Conservation (phyloP, 2,888 invertebrate species). For the Megalurothrips usitatus region DNA sequence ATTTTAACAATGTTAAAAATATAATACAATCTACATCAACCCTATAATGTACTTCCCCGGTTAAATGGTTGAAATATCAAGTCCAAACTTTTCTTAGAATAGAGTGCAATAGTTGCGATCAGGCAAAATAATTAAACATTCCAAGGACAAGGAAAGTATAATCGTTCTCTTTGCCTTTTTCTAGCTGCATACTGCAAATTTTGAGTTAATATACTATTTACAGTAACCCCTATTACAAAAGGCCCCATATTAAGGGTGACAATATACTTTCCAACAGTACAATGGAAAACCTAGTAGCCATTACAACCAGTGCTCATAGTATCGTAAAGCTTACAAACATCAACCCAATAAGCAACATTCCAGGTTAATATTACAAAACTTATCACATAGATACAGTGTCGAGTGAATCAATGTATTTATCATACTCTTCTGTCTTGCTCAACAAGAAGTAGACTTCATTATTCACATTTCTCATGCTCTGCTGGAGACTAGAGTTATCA, state of each 20-base stretch:
- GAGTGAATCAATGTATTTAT: neutral
- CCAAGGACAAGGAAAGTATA: neutral
- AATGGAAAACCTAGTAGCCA: neutral
- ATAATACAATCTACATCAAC: neutral
- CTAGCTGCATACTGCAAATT: too few relatives aligned
- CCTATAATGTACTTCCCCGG: neutral
- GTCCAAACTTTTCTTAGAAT: neutral
- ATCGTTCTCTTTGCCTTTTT: neutral
- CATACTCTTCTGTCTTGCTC: neutral
- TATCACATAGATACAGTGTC: neutral
- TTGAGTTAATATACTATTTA: neutral
- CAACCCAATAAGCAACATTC: neutral
- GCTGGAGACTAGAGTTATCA: constrained; percentile 17
- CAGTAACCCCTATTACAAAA: neutral
- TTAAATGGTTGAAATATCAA: constrained; percentile 2
- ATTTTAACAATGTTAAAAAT: constrained; percentile 14
- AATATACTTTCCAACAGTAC: neutral
- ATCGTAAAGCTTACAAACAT: neutral
- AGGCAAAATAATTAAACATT: neutral
- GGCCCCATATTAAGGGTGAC: neutral
- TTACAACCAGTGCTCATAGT: neutral
- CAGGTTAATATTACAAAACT: neutral
- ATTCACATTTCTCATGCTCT: neutral
- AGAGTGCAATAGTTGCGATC: neutral
- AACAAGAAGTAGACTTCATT: neutral